Percentiles rank a stretch among this genome's conserved stretches.
Evolutionary conservation across 2,888 invertebrate genomes (phyloP).

Genomic region (Agriopis aurantiaria): DNA sequence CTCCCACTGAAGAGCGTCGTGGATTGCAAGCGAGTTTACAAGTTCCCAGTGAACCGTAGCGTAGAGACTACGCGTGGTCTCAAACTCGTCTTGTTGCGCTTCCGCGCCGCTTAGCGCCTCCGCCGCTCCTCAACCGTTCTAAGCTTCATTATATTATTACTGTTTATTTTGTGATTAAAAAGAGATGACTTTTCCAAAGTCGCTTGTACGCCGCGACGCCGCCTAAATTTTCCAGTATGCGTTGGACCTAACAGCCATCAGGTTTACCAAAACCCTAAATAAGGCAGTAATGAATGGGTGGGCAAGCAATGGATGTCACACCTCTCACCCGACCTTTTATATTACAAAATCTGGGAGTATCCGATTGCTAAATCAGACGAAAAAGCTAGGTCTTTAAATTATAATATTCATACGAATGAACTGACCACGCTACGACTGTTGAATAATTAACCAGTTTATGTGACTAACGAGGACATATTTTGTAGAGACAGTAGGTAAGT

Average conservation of each 20-base stretch:
- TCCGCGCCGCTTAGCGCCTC: too few species aligned
- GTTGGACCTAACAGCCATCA: not conserved
- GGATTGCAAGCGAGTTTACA: too few species aligned
- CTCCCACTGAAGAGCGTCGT: too few species aligned
- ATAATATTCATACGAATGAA: slow-evolving; percentile 36
- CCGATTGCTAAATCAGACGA: slow-evolving; percentile 39
- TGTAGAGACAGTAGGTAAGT: not conserved
- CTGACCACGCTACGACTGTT: slow-evolving; percentile 37
- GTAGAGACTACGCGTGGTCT: too few species aligned
- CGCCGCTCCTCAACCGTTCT: too few species aligned
- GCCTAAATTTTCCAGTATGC: too few species aligned
- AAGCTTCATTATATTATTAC: too few species aligned
- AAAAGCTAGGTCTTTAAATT: slow-evolving; percentile 39
- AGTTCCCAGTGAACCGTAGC: too few species aligned
- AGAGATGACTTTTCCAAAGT: too few species aligned
- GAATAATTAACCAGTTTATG: slow-evolving; percentile 47
- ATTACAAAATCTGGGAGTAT: slow-evolving; percentile 41
- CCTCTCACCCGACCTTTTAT: slow-evolving; percentile 36
- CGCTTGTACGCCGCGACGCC: too few species aligned
- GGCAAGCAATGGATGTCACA: slow-evolving; percentile 2
- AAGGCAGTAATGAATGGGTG: slow-evolving; percentile 3
- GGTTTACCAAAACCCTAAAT: not conserved
- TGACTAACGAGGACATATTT: slow-evolving; percentile 1
- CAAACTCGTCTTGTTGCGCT: too few species aligned
- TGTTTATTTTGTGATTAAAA: too few species aligned